Evolutionary conservation across 2,888 invertebrate species (phyloP).

Genomic region (Heliconius hortense): DNA sequence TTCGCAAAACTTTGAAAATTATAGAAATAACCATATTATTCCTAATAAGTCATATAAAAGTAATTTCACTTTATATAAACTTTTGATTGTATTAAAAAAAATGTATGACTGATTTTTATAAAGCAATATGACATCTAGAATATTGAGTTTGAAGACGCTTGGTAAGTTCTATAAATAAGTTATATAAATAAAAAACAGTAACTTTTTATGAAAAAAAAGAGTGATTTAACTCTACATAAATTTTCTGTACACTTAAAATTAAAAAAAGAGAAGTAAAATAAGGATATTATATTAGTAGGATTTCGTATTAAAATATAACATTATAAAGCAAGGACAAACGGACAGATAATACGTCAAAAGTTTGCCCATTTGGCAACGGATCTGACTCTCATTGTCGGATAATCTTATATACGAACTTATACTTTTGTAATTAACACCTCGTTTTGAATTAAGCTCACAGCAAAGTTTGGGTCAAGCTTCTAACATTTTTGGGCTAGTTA

Average conservation of each 20-base stretch:
- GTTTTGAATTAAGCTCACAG: constrained; percentile 45
- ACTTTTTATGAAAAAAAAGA: too few species aligned
- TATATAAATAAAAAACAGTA: too few species aligned
- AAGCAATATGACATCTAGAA: background rate
- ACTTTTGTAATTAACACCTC: constrained; percentile 51
- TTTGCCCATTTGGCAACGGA: constrained; percentile 20
- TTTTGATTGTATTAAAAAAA: background rate
- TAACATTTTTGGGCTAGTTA: constrained; percentile 13
- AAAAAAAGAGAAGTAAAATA: background rate
- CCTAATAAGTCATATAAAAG: background rate
- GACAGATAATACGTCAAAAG: constrained; percentile 18
- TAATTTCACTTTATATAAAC: background rate
- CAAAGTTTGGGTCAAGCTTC: constrained; percentile 35
- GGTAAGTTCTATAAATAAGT: too few species aligned
- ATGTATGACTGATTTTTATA: background rate
- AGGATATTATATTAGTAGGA: too few species aligned
- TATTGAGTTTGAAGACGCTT: background rate
- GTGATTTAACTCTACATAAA: too few species aligned
- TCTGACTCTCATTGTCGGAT: constrained; percentile 5
- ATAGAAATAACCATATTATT: too few species aligned
- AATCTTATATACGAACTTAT: constrained; percentile 31
- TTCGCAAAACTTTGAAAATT: too few species aligned
- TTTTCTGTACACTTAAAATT: background rate
- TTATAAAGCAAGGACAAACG: constrained; percentile 11
- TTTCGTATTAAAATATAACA: too few species aligned